phyloP scores from a whole-genome alignment of 1,140 invertebrate genomes.

The Nebria ingens region DNA sequence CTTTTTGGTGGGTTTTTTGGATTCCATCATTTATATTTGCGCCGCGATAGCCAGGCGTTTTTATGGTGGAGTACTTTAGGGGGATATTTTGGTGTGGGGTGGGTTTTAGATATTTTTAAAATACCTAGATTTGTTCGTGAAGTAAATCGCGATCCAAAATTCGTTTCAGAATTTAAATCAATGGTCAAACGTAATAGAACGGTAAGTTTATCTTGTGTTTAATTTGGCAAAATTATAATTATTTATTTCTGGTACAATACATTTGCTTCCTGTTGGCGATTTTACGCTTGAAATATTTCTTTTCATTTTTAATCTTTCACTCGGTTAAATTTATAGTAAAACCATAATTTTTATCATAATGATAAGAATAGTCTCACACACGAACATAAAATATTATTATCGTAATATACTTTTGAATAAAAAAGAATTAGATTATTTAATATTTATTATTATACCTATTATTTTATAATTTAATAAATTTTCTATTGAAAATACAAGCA shows the following conservation, averaged over 20 bases:
- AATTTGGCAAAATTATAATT: constrained; percentile 10
- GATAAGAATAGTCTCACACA: no score
- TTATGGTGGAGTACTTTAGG: constrained; percentile 78
- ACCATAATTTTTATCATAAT: no score
- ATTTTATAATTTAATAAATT: no score
- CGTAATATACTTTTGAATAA: no score
- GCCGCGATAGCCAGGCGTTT: constrained; percentile 81
- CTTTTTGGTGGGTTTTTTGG: constrained; percentile 77
- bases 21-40: constrained; percentile 83
- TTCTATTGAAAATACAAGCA: no score
- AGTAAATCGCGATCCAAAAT: constrained; percentile 67
- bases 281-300: neutral
- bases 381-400: no score
- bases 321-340: no score
- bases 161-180: constrained; percentile 51
- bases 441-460: no score
- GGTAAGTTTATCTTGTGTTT: constrained; percentile 36
- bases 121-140: constrained; percentile 82
- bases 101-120: constrained; percentile 74
- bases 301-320: no score
- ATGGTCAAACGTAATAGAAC: constrained; percentile 52
- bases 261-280: neutral
- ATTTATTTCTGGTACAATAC: neutral
- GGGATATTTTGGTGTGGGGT: constrained; percentile 76
- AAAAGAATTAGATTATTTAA: no score